Evolutionary conservation across 2,113 vertebrate species (phyloP), one percentile per base, ranked within the genome.

Genomic region (Hypanus sabinus): DNA sequence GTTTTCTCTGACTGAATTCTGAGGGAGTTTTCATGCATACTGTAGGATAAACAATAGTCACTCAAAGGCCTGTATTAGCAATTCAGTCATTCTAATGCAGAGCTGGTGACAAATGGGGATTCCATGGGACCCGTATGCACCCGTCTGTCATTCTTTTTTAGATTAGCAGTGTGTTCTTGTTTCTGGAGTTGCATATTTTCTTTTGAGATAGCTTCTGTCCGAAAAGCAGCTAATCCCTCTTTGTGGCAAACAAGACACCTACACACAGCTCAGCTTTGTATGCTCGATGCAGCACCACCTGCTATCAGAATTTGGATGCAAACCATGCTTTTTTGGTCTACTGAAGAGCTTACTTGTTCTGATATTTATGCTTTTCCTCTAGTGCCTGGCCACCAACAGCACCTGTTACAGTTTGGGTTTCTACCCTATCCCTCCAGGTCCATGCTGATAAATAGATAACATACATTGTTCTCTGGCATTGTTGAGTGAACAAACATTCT

Each of bases 121-220:
- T 92, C 65, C 88, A 92, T 92, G 88, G 88, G 65, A 70, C 88
- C 33, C 88, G 88, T 71, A 92, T 33, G 68, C 65, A 70, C 88
- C 65, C n/a, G 65, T 92, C 88, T 92, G 88, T 71, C 88, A 92
- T 33, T 92, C 88, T 68, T 92, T 92, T 92, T 22, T 36, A 92
- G 88, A 92, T 92, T 92, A 70, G 88, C 62, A 92, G 36, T 92
- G 88, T 36, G 88, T 92, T 92, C 88, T 70, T 92, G 88, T 92
- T 92, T 91, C 68, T 71, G 30, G 88, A 70, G 36, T 36, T 68
- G 62, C 88, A 36, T 70, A 36, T n/a, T 68, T 38, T 92, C 88
- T 70, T 92, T 92, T 92, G 88, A 92, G 88, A 24, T 38, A 92
- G 65, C 88, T 92, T 92, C 65, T 92, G 88, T 70, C 88, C 88